These are phyloP conservation scores for Carcinoscorpius rotundicauda DNA, from an alignment of 1,140 invertebrate genomes.

Conservation along the genomic window DNA sequence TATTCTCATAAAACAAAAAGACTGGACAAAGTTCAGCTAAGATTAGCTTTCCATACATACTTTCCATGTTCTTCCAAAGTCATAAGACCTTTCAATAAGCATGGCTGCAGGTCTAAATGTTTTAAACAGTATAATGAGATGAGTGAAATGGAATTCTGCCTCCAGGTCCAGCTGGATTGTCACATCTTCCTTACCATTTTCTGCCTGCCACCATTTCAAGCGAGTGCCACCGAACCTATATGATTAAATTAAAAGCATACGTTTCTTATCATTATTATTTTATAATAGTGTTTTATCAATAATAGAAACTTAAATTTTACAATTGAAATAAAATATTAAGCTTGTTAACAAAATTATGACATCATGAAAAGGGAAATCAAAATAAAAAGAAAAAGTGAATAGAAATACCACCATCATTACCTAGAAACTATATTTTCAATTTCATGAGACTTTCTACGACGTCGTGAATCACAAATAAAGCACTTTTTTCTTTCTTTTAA, in stretches of 20 bases:
- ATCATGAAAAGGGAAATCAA: no score
- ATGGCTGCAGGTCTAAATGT: conserved; percentile 92
- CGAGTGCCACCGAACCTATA: conserved; percentile 13
- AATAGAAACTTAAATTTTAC: no score
- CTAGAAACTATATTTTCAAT: conserved; percentile 87
- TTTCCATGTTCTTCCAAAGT: conserved; percentile 85
- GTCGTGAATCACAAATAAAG: conserved; percentile 82
- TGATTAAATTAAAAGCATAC: neutral
- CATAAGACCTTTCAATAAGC: conserved; percentile 86
- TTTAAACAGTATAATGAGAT: conserved; percentile 89
- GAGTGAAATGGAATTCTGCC: conserved; percentile 96
- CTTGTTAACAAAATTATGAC: no score
- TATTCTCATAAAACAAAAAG: no score
- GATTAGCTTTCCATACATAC: conserved; percentile 27
- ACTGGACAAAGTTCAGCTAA: neutral
- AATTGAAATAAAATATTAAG: no score
- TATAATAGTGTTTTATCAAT: no score
- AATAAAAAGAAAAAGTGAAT: no score
- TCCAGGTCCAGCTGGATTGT: conserved; percentile 80
- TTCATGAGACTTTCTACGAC: conserved; percentile 52
- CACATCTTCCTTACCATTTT: conserved; percentile 86
- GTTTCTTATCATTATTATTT: no score
- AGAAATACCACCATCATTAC: conserved; percentile 2
- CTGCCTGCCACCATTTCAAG: conserved; percentile 87
- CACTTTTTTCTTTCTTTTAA: conserved; percentile 90